A percentile compares a stretch with the other conserved stretches of the same genome.
Evolutionary conservation across 2,113 vertebrate species (phyloP).

Genomic region (Aleadryas rufinucha): DNA sequence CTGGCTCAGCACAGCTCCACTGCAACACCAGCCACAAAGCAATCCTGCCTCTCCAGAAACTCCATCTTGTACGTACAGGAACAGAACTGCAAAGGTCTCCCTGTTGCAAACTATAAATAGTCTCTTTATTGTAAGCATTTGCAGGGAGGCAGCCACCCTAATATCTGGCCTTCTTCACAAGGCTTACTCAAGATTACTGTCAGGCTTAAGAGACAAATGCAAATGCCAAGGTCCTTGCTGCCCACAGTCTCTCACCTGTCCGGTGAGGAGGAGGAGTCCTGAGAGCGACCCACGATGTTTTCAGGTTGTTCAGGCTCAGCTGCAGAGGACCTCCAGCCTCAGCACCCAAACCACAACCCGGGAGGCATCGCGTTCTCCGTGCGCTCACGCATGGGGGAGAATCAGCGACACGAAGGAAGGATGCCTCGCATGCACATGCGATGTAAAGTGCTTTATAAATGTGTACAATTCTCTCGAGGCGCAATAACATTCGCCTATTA

Average conservation of each 20-base stretch:
- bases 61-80: neutral
- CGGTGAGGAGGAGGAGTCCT: neutral
- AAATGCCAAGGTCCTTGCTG: conserved; percentile 57
- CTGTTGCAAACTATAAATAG: conserved; percentile 30
- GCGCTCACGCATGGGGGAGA: fast-evolving
- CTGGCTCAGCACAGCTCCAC: neutral
- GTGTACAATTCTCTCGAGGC: neutral
- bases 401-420: neutral
- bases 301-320: neutral
- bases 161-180: conserved; percentile 46
- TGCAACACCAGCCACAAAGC: neutral
- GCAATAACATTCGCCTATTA: neutral
- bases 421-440: fast-evolving
- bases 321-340: neutral
- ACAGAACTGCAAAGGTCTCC: conserved; percentile 32
- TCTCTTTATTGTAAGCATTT: conserved; percentile 11
- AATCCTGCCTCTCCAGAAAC: neutral
- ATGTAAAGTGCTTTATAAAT: neutral
- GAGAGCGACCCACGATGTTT: neutral
- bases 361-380: fast-evolving
- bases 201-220: conserved; percentile 43
- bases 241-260: conserved; percentile 43
- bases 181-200: conserved; percentile 57
- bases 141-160: conserved; percentile 40
- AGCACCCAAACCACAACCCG: neutral